Conservation (phyloP, 2,888 invertebrate genomes). For the Napeogenes sylphis region DNA sequence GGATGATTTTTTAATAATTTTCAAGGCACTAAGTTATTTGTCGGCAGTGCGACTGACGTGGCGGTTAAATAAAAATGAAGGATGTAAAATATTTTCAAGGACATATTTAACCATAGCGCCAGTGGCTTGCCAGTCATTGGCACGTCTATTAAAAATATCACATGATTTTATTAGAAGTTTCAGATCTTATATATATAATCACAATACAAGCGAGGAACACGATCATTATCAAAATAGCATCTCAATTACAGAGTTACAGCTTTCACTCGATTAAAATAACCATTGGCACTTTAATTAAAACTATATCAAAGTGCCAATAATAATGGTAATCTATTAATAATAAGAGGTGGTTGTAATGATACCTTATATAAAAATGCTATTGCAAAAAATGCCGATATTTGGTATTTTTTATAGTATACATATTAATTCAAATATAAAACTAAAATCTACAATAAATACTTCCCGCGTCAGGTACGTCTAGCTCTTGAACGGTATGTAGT, state of each 20-base stretch:
- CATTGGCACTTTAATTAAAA: background rate
- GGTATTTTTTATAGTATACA: background rate
- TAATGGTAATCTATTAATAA: background rate
- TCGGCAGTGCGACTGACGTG: constrained; percentile 6
- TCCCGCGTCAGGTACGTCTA: constrained; percentile 2
- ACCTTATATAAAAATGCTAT: constrained; percentile 1
- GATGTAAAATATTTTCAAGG: background rate
- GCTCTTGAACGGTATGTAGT: constrained; percentile 40
- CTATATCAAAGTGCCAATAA: background rate
- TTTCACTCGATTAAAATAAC: background rate
- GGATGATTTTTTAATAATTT: background rate
- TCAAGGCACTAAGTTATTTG: background rate
- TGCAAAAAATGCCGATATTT: background rate
- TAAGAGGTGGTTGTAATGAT: background rate
- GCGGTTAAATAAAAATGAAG: background rate
- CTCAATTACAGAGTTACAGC: background rate
- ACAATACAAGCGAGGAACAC: constrained; percentile 8
- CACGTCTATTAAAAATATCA: constrained; percentile 9
- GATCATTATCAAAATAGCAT: background rate
- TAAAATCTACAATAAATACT: constrained; percentile 4
- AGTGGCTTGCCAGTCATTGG: constrained; percentile 11
- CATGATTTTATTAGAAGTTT: background rate
- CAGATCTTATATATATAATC: background rate
- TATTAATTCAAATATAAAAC: background rate
- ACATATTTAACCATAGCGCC: background rate